Evolutionary conservation across 2,113 vertebrate genomes (phyloP).

Genomic region (Zosterops japonicus): DNA sequence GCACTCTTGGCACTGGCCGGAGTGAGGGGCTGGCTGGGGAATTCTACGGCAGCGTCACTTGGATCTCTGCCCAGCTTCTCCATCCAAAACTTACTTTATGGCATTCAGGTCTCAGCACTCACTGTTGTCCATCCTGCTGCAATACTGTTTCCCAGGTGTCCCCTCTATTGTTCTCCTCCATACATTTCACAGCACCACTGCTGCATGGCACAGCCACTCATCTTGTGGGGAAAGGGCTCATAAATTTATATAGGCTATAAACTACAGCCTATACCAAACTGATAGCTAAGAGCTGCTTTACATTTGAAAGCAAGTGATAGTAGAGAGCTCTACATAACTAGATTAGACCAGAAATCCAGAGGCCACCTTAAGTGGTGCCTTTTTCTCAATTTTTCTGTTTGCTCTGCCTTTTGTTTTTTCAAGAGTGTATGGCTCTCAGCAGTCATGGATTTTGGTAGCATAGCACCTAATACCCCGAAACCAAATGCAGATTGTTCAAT

Average conservation of each 20-base stretch:
- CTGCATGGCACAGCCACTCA: neutral
- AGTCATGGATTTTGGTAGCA: neutral
- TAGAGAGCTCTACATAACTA: neutral
- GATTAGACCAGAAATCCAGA: neutral
- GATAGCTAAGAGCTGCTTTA: neutral
- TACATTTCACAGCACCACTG: neutral
- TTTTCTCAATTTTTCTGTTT: neutral
- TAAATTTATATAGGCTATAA: neutral
- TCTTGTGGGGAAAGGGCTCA: neutral
- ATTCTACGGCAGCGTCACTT: too few relatives aligned
- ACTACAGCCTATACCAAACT: neutral
- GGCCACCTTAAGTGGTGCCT: neutral
- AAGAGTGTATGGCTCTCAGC: neutral
- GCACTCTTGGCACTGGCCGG: too few relatives aligned
- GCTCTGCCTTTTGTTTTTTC: neutral
- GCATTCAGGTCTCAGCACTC: neutral
- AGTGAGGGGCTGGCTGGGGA: too few relatives aligned
- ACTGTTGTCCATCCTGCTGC: neutral
- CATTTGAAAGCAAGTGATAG: neutral
- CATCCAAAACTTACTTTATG: neutral
- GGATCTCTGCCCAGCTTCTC: neutral
- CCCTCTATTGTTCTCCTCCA: neutral
- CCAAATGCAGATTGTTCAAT: neutral
- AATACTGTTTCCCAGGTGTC: neutral
- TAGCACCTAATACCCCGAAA: neutral